Base-by-base conservation (phyloP, 2,113 vertebrate species). In the Agelaius tricolor region DNA sequence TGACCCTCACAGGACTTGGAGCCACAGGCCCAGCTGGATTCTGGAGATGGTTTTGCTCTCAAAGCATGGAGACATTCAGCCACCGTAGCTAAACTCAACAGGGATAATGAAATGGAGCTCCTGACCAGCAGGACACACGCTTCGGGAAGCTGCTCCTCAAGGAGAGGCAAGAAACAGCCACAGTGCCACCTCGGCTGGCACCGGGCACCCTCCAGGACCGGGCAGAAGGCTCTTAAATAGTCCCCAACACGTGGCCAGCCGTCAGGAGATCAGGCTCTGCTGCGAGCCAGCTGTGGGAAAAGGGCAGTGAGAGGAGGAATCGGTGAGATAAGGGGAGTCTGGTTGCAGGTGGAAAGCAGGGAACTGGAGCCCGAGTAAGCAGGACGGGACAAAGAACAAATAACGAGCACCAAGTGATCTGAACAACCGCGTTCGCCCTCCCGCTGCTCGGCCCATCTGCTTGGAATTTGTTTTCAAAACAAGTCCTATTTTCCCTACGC, bases 401-500 rank as follows among this genome's bases (percentile, higher is more conserved):
- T 51, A 69, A 67, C 0, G 46, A 92, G 79, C 63, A 58, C 79
- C 68, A 35, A 91, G 93, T 10, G 71, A n/a, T 51, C 71, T 35
- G 78, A 87, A 54, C 37, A 62, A 46, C 37, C 23, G 93, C 63
- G 27, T 15, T 63, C 3, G 3, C 87, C 72, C 84, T 87, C 93
- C 93, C 43, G 91, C 94, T 85, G 95, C 74, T 82, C 93, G 93
- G 88, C 76, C 94, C 88, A 90, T 95, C 94, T 96, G 93, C 83
- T 91, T 61, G 73, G 68, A 81, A 84, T 78, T 68, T 75, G 65
- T 68, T 92, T 81, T 86, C 73, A 92, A 90, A 94, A 93, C 61
- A 88, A 90, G 83, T 28, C 61, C 72, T 51, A 4, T 90, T 84
- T 90, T 77, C 79, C 85, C 73, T 46, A 16, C 1, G 20, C 18